Base-by-base conservation (phyloP, 2,797 vertebrate genomes). In the Masticophis lateralis region DNA sequence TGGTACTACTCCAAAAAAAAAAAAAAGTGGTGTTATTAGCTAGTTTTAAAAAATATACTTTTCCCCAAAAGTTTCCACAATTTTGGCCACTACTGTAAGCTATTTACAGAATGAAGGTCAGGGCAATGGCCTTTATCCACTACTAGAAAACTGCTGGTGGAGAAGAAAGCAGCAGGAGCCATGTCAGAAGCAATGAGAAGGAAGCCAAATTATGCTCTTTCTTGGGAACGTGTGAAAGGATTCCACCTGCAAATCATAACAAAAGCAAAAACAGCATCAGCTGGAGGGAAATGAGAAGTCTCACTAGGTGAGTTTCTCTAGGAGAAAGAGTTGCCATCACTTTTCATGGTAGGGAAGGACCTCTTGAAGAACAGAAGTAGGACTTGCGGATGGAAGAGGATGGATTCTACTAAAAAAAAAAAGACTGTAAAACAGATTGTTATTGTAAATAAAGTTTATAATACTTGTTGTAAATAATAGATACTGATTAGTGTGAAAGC, bases 81-180 rank as follows among this genome's bases (percentile, higher is more conserved):
- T 53, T 9, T 10, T 53, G 9, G 8, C 8, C 51, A 53, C 51
- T 53, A 53, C 51, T 53, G 51, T 56, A 61, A 89, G 37, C 91
- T 88, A 43, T 94, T 94, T 63, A 89, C 55, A 91, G 87, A 57
- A 94, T 92, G 20, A 32, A 92, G 87, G 25, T 32, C 59, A 89
- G 10, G 87, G 0, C 86, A 56, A 91, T 47, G 37, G 89, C 59
- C 2, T 96, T 94, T 87, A 87, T 27, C 32, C 22, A 1, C 3
- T 51, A 86, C 3, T 14, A 92, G 69, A n/a, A 56, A 89, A 91
- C 47, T 51, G 37, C 43, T 87, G 28, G 56, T 88, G 63, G n/a
- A 51, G 25, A 0, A 1, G 74, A 60, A 25, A 61, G 1, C 0
- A 0, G 74, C 25, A 8, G 18, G 2, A 59, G 0, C 4, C 59